Percentiles rank a stretch among this genome's conserved stretches.
phyloP scores from a whole-genome alignment of 2,113 vertebrate genomes.

The Hemiscyllium ocellatum region DNA sequence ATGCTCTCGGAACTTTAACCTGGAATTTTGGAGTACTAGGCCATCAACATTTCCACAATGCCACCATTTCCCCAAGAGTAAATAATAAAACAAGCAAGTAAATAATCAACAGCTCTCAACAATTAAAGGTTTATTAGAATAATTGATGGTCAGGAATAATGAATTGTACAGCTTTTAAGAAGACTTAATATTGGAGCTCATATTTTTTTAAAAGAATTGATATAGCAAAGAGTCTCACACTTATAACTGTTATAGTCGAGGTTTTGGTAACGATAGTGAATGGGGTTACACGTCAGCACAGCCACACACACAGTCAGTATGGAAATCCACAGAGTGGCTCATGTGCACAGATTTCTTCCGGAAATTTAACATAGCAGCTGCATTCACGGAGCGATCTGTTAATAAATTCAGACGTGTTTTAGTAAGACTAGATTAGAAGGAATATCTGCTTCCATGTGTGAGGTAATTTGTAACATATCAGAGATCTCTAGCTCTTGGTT shows the following conservation, averaged over 20 bases:
- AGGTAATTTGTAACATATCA: neutral
- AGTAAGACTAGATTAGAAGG: neutral
- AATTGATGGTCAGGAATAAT: neutral
- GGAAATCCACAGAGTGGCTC: neutral
- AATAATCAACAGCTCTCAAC: neutral
- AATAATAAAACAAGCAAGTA: neutral
- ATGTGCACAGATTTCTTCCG: slow-evolving; percentile 43
- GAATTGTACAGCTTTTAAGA: neutral
- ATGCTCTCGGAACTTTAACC: no score
- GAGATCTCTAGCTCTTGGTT: neutral
- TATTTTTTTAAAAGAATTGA: neutral
- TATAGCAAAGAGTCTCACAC: neutral
- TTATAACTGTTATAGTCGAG: neutral
- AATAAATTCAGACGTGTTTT: neutral
- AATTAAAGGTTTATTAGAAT: neutral
- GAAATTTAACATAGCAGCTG: neutral
- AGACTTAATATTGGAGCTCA: neutral
- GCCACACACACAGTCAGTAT: slow-evolving; percentile 39
- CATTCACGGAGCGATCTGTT: neutral
- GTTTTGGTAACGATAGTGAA: neutral
- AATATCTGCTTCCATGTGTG: neutral
- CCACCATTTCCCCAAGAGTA: neutral
- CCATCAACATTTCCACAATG: no score
- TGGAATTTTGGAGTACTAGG: no score
- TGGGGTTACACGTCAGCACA: neutral